phyloP scores from a whole-genome alignment of 1,140 invertebrate genomes.

The Saccostrea glomerata region DNA sequence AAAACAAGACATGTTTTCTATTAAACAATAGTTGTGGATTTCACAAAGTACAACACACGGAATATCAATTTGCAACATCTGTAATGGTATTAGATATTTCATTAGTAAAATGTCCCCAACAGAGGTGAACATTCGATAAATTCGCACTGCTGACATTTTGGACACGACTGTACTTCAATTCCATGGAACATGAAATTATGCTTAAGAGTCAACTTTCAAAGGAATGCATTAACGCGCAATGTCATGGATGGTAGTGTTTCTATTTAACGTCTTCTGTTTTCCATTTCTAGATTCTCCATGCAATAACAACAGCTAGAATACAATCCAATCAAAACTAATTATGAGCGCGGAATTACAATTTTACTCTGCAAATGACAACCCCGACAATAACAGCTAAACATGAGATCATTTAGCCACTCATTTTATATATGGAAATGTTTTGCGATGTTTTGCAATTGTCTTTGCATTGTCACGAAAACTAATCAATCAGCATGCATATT shows the following conservation, averaged over 20 bases:
- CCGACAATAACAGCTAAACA: background rate
- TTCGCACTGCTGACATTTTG: constrained; percentile 12
- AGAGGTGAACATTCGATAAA: background rate
- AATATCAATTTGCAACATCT: background rate
- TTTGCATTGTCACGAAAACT: constrained; percentile 5
- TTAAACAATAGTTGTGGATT: background rate
- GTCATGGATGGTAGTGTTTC: background rate
- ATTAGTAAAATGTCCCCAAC: constrained; percentile 18
- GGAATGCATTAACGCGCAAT: constrained; percentile 6
- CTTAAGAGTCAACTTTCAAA: constrained; percentile 18
- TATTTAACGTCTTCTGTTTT: constrained; percentile 10
- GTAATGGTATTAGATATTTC: constrained; percentile 1
- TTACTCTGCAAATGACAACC: background rate
- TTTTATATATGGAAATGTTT: background rate
- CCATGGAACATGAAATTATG: constrained; percentile 5
- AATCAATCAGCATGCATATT: constrained; percentile 3
- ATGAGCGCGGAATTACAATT: background rate
- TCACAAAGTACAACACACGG: background rate
- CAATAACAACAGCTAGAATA: constrained; percentile 1
- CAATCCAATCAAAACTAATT: constrained; percentile 22
- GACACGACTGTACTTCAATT: background rate
- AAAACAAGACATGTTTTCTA: background rate
- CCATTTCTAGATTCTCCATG: constrained; percentile 1
- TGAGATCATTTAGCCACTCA: background rate
- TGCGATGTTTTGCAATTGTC: constrained; percentile 11